Evolutionary conservation across 2,888 invertebrate genomes (phyloP), one percentile per base, ranked within the genome.

Genomic region (Polymixis flavicincta): DNA sequence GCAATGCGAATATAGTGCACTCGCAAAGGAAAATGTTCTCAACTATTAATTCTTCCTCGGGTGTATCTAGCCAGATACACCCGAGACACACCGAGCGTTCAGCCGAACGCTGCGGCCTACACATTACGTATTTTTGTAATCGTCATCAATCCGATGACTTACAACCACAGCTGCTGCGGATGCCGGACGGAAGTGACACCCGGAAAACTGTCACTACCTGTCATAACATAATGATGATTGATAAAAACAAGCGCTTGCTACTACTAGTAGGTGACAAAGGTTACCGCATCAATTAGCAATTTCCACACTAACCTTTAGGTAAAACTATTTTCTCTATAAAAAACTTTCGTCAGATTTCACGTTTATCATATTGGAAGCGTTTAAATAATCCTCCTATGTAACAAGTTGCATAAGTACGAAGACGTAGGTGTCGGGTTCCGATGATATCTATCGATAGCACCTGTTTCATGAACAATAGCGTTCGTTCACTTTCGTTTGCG

Each of bases 401-500:
- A 76, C 74, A 75, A 73, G 83, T 89, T 90, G 80, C 83, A 78
- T 88, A 90, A 89, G 64, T 65, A 69, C 59, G 78, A 82, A 84
- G 80, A 76, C 81, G 84, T 87, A 83, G 84, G 89, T 86, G 89
- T 89, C 85, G 85, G 85, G 87, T 88, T 90, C 90, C 89, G 87
- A 87, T 81, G 80, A 85, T 89, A 91, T 89, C 89, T 90, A 91
- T 90, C 90, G 88, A 87, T 85, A 87, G 87, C 94, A 95, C 95
- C 95, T 94, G 95, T 92, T 93, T 89, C 89, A 88, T 85, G 89
- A 93, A 94, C 94, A 94, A 94, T 93, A 88, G 92, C 80, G 80
- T 85, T 89, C 87, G 92, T 92, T 94, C 92, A 94, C 95, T 95
- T 95, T 95, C 94, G 90, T 92, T 91, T 88, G 92, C 90, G 91